Evolutionary conservation across 2,888 invertebrate genomes (phyloP).

Genomic region (Ephialtes manifestator): DNA sequence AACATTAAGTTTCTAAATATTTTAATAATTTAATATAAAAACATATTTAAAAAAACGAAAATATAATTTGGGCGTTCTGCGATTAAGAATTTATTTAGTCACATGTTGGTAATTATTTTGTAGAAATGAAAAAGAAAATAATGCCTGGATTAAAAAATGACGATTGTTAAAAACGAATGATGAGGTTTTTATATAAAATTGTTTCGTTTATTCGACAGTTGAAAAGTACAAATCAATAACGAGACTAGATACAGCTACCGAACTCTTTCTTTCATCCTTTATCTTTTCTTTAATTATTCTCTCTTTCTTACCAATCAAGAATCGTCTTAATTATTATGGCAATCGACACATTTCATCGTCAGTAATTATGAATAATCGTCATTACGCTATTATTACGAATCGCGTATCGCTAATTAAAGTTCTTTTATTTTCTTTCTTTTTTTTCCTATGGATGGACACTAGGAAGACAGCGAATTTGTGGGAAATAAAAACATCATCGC

Average conservation of each 20-base stretch:
- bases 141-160: neutral
- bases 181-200: constrained; percentile 66
- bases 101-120: no score
- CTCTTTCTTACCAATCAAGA: constrained; percentile 75
- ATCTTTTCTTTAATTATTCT: constrained; percentile 50
- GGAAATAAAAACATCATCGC: constrained; percentile 41
- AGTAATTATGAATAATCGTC: constrained; percentile 67
- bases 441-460: constrained; percentile 59
- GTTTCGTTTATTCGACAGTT: constrained; percentile 79
- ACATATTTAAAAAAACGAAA: no score
- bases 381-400: constrained; percentile 54
- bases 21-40: no score
- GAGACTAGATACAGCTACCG: constrained; percentile 83
- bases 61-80: no score
- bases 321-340: constrained; percentile 73
- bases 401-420: constrained; percentile 43
- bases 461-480: constrained; percentile 60
- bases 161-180: neutral
- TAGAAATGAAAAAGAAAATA: no score
- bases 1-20: no score
- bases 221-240: constrained; percentile 83
- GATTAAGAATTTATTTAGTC: no score
- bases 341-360: constrained; percentile 71
- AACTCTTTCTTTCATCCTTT: constrained; percentile 70
- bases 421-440: constrained; percentile 12